Conservation (phyloP, 2,113 vertebrate species). For the Leptobrachium ailaonicum region DNA sequence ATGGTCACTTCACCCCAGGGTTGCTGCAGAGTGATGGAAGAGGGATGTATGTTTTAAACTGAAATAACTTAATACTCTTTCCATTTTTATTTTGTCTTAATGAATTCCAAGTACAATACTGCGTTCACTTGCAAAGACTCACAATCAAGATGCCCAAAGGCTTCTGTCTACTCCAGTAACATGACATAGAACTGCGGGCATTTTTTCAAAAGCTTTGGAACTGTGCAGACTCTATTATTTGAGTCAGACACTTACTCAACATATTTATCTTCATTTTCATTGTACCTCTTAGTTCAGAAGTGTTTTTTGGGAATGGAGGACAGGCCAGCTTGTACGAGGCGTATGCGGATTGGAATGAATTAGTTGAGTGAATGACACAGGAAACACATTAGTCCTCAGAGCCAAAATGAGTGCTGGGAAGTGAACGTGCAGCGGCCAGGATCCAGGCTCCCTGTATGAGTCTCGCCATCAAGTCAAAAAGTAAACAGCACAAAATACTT, state of each 20-base stretch:
- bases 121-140: not conserved
- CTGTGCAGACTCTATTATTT: not conserved
- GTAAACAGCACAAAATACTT: slow-evolving; percentile 21
- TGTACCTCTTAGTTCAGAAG: slow-evolving; percentile 1
- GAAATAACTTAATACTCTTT: no score
- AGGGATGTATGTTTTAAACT: no score
- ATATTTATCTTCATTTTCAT: not conserved
- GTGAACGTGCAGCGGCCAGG: not conserved
- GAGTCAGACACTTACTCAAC: not conserved
- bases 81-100: no score
- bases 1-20: no score
- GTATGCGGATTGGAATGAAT: slow-evolving; percentile 21
- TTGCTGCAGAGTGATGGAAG: no score
- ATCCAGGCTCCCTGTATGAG: not conserved
- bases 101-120: not conserved
- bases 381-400: slow-evolving; percentile 17
- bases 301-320: not conserved
- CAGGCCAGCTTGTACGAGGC: not conserved
- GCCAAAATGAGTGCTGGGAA: slow-evolving; percentile 30
- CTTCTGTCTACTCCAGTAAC: not conserved
- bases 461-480: slow-evolving; percentile 3
- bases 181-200: no score
- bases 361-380: slow-evolving; percentile 25
- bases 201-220: not conserved
- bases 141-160: not conserved